Base-by-base conservation (phyloP, 2,113 vertebrate genomes). In the Poicephalus meyeri region DNA sequence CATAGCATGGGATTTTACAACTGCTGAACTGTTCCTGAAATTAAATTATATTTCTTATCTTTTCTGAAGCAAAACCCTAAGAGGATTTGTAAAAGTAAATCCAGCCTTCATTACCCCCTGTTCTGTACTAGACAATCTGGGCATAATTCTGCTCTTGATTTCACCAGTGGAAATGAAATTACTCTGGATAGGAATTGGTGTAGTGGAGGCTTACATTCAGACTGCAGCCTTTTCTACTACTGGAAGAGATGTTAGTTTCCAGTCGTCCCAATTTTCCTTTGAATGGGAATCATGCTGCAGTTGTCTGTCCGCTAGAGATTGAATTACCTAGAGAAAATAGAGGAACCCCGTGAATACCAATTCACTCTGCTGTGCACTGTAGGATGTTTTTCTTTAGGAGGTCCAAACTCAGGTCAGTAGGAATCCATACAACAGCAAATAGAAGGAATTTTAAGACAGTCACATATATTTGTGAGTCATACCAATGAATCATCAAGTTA, bases 41-140 rank as follows among this genome's bases (percentile, higher is more conserved):
- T 95, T 92, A 91, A 97, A 93, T 97, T 93, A 79, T 95, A 91
- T 95, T 88, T 64, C 80, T 93, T 95, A 97, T 95, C 91, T 84
- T 91, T 86, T 56, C 83, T 46, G 39, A 78, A 81, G 83, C 88
- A 90, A 82, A 53, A 76, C 61, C 42, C 66, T 95, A 93, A 93
- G 92, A 96, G 83, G 86, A 95, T 96, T 96, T 91, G 56, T 86
- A 61, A 61, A 80, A 94, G 41, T 49, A 95, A 96, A 88, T 94
- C 92, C 83, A 64, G 39, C 65, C 66, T 93, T 97, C 89, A 79
- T 96, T 96, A 66, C 69, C 46, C 80, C 72, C 77, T 71, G 46
- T 63, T 92, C 83, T 93, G 86, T 91, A 56, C 52, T 61, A 92
- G 84, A 72, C 72, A 91, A 71, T 88, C 69, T 76, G 65, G 56